A percentile compares a stretch with the other conserved stretches of the same genome.
Conservation (phyloP, 2,888 invertebrate species). For the Pachydiplax longipennis region DNA sequence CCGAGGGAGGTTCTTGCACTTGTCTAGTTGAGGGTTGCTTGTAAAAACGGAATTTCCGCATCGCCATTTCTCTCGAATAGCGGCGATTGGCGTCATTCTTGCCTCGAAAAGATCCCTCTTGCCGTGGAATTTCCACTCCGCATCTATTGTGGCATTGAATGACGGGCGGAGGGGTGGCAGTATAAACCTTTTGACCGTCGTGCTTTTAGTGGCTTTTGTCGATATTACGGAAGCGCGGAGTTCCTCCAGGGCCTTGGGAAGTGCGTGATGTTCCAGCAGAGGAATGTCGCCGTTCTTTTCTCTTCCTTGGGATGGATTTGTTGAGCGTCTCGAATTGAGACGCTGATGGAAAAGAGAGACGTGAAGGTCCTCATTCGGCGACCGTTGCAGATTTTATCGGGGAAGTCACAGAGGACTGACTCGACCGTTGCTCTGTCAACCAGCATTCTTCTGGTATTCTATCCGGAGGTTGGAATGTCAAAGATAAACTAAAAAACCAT, state of each 20-base stretch:
- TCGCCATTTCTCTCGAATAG: neutral
- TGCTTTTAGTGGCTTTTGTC: neutral
- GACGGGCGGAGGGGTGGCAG: neutral
- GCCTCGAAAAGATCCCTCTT: neutral
- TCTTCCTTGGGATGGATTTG: neutral
- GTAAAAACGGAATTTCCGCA: neutral
- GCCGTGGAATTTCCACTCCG: neutral
- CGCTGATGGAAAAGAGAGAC: too few relatives aligned
- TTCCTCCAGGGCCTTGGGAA: neutral
- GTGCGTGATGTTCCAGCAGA: neutral
- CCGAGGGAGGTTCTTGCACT: neutral
- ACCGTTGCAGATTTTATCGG: too few relatives aligned
- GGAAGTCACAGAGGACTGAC: too few relatives aligned
- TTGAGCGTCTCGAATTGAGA: too few relatives aligned
- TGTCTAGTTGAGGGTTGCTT: neutral
- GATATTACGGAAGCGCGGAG: neutral
- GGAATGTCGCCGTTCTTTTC: neutral
- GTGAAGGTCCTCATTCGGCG: too few relatives aligned
- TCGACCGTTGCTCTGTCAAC: too few relatives aligned
- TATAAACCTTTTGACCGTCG: neutral
- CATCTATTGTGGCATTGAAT: neutral
- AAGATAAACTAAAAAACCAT: too few relatives aligned
- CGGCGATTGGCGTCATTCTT: neutral
- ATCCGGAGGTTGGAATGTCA: too few relatives aligned
- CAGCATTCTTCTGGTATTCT: too few relatives aligned